These are phyloP conservation scores for Cyanoderma ruficeps DNA, from an alignment of 2,113 vertebrate species.

Conservation along the genomic window DNA sequence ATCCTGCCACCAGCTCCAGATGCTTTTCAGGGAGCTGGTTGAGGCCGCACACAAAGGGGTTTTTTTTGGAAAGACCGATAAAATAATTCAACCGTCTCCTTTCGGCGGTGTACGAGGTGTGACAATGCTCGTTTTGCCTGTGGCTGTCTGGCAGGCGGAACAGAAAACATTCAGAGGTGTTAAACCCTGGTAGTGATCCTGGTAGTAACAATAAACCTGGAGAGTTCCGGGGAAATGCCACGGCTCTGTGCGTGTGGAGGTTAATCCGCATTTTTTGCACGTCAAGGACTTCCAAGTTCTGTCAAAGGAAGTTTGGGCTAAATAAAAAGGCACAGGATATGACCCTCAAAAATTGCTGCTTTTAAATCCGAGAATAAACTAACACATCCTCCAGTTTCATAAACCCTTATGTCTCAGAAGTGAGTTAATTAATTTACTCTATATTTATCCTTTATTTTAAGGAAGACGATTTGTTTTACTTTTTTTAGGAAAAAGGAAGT, in stretches of 20 bases:
- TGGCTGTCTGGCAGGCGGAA: not conserved
- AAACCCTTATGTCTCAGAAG: not conserved
- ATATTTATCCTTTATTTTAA: not conserved
- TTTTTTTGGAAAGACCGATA: not conserved
- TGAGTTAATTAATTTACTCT: not conserved
- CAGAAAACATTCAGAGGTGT: not conserved
- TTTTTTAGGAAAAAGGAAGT: not conserved
- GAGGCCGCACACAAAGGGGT: not conserved
- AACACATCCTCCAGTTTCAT: not conserved
- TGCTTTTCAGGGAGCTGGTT: not conserved
- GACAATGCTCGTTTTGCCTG: not conserved
- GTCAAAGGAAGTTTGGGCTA: constrained; percentile 13
- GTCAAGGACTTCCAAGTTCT: not conserved
- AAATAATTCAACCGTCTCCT: not conserved
- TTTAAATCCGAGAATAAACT: constrained; percentile 16
- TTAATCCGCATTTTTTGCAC: not conserved
- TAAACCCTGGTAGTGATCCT: not conserved
- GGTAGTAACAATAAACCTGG: not conserved
- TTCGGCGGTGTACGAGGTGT: not conserved
- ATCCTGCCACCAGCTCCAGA: not conserved
- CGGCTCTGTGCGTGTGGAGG: not conserved
- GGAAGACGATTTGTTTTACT: not conserved
- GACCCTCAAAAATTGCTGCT: not conserved
- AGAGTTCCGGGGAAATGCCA: not conserved
- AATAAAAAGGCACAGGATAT: constrained; percentile 27